Conservation (phyloP, 2,888 invertebrate genomes). For the Eudasyphora cyanicolor region DNA sequence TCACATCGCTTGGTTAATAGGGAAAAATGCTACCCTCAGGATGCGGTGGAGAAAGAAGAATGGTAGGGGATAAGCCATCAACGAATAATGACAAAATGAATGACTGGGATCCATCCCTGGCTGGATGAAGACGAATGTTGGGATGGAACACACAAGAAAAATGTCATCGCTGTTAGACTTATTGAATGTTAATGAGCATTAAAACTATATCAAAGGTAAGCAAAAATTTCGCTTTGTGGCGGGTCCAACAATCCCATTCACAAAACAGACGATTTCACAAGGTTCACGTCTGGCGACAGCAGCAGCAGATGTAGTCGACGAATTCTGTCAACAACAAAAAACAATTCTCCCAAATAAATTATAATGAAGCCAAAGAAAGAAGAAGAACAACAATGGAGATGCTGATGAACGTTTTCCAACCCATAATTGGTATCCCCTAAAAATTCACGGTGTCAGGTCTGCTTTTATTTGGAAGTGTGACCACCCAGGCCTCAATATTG, state of each 20-base stretch:
- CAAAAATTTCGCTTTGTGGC: not conserved
- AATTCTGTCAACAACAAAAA: not conserved
- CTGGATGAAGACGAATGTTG: constrained; percentile 36
- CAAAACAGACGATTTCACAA: too few relatives aligned
- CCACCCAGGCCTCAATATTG: not conserved
- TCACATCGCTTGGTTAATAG: not conserved
- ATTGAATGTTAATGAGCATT: constrained; percentile 64
- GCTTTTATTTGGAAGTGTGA: not conserved
- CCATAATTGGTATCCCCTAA: not conserved
- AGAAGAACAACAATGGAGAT: not conserved
- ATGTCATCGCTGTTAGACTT: constrained; percentile 39
- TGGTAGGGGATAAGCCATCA: not conserved
- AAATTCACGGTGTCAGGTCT: not conserved
- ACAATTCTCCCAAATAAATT: not conserved
- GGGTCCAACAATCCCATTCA: too few relatives aligned
- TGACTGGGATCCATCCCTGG: too few relatives aligned
- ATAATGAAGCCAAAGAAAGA: not conserved
- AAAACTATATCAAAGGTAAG: constrained; percentile 50
- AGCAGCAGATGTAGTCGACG: not conserved
- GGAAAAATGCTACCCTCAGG: not conserved
- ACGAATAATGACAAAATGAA: not conserved
- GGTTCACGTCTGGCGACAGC: not conserved
- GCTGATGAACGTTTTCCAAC: not conserved
- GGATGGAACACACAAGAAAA: constrained; percentile 41
- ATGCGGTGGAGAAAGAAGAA: not conserved